Conservation (phyloP, 2,113 vertebrate species). For the Gallinago jamesoni region DNA sequence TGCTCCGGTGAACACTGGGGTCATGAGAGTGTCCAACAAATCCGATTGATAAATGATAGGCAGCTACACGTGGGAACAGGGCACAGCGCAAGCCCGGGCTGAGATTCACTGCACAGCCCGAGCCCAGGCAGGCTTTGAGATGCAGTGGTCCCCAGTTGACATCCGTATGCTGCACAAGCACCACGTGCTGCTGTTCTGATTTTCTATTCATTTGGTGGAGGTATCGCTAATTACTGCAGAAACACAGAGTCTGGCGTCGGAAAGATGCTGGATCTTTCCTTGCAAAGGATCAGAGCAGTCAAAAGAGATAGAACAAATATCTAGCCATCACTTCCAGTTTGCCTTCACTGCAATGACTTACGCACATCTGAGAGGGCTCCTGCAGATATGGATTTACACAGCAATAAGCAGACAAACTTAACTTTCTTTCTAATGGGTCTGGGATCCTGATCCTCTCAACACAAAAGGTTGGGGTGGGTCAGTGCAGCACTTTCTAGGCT, state of each 20-base stretch:
- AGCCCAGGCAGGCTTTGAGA: not conserved
- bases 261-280: not conserved
- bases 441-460: not conserved
- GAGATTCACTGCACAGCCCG: not conserved
- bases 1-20: not conserved
- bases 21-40: not conserved
- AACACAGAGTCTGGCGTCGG: not conserved
- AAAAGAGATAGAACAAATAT: not conserved
- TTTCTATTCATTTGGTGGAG: not conserved
- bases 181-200: not conserved
- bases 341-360: not conserved
- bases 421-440: not conserved
- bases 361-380: not conserved
- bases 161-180: not conserved
- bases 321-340: not conserved
- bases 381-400: not conserved
- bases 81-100: not conserved
- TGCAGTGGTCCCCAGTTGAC: not conserved
- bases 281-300: not conserved
- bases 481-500: not conserved
- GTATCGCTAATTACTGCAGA: not conserved
- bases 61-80: fast-evolving
- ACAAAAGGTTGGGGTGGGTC: not conserved
- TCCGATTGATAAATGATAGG: not conserved
- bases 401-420: not conserved